phyloP scores from a whole-genome alignment of 2,113 vertebrate genomes.

The Cynopterus brachyotis region DNA sequence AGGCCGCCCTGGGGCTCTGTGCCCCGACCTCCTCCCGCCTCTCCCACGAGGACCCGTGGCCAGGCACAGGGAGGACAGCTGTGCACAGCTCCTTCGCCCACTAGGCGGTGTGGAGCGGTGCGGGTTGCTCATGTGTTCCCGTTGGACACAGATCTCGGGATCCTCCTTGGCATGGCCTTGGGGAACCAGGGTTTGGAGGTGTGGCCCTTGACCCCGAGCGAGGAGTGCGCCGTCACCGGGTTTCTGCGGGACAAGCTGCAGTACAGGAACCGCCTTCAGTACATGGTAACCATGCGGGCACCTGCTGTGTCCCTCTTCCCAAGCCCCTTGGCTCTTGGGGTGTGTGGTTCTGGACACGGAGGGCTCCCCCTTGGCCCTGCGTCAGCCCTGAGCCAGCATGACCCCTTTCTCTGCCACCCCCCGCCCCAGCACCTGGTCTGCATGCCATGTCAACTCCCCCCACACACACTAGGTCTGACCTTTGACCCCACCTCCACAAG shows the following conservation, averaged over 20 bases:
- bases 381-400: neutral
- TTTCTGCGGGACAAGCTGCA: conserved; percentile 74
- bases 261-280: conserved; percentile 72
- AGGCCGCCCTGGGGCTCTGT: neutral
- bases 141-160: conserved; percentile 62
- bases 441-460: no score
- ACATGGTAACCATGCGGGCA: conserved; percentile 57
- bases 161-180: conserved; percentile 60
- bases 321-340: neutral
- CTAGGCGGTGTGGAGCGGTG: fast-evolving
- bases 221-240: conserved; percentile 59
- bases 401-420: neutral
- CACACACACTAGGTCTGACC: neutral
- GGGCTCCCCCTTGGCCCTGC: neutral
- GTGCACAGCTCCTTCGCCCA: neutral
- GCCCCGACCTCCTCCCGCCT: fast-evolving
- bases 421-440: neutral
- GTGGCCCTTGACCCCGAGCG: conserved; percentile 46
- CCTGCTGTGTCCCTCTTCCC: fast-evolving
- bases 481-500: neutral
- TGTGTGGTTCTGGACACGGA: neutral
- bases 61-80: fast-evolving
- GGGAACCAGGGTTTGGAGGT: conserved; percentile 54
- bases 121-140: neutral
- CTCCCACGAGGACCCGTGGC: neutral